Conservation (phyloP, 2,888 invertebrate species). For the Oxyteleia sp. region DNA sequence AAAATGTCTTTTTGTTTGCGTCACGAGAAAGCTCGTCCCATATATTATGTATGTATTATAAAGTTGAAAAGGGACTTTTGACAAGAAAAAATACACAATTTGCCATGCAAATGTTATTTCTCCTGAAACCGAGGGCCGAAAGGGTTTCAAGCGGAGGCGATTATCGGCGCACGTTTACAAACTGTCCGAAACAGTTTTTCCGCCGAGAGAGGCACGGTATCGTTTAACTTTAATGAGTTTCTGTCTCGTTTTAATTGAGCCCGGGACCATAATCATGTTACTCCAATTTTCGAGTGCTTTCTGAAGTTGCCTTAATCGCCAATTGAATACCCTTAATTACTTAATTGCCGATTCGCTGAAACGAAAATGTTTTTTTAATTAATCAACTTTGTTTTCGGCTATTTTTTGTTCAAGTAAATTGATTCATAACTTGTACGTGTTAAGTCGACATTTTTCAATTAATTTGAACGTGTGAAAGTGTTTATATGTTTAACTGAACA, state of each 20-base stretch:
- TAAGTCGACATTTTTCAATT: no score
- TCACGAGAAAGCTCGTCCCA: neutral
- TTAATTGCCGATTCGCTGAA: slow-evolving; percentile 22
- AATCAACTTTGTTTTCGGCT: neutral
- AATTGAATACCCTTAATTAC: slow-evolving; percentile 31
- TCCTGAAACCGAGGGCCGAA: slow-evolving; percentile 7
- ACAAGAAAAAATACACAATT: slow-evolving; percentile 1
- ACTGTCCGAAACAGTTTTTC: slow-evolving; percentile 41
- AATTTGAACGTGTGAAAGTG: no score
- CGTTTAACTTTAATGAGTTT: slow-evolving; percentile 57
- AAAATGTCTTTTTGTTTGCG: slow-evolving; percentile 37
- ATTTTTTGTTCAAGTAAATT: no score
- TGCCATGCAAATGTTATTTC: slow-evolving; percentile 44
- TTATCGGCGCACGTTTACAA: neutral
- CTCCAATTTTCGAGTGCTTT: slow-evolving; percentile 39
- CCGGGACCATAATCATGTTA: slow-evolving; percentile 43
- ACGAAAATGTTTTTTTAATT: slow-evolving; percentile 4
- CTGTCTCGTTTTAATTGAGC: slow-evolving; percentile 49
- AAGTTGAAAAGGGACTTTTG: slow-evolving; percentile 39
- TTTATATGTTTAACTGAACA: no score
- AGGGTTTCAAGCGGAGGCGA: neutral
- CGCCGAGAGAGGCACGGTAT: no score
- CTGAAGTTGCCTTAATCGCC: slow-evolving; percentile 34
- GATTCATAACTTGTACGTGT: no score
- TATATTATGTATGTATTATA: slow-evolving; percentile 42